Evolutionary conservation across 2,888 invertebrate species (phyloP).

Genomic region (Dyspetes luteomarginatus): DNA sequence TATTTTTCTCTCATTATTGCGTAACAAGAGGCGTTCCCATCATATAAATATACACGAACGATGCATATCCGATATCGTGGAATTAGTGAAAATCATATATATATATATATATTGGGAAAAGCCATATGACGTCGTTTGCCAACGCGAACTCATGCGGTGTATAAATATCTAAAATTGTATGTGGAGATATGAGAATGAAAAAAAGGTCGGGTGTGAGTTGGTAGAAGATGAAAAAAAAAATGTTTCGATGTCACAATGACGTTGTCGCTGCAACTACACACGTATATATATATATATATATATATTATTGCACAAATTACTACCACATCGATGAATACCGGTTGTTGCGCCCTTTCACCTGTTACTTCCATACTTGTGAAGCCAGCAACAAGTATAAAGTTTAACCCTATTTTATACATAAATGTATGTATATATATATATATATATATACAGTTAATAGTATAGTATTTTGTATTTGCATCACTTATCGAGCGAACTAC

Average conservation of each 20-base stretch:
- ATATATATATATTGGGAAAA: not conserved
- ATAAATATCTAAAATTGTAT: too few relatives aligned
- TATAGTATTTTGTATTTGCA: too few relatives aligned
- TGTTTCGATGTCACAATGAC: slow-evolving; percentile 1
- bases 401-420: too few relatives aligned
- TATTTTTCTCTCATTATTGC: slow-evolving; percentile 49
- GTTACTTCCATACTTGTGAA: slow-evolving; percentile 36
- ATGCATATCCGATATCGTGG: not conserved
- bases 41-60: slow-evolving; percentile 6
- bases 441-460: slow-evolving; percentile 14
- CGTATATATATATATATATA: too few relatives aligned
- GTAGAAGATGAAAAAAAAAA: slow-evolving; percentile 1
- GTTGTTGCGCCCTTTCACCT: slow-evolving; percentile 32
- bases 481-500: too few relatives aligned
- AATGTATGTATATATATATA: slow-evolving; percentile 1
- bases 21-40: slow-evolving; percentile 34
- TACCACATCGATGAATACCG: slow-evolving; percentile 35
- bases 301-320: slow-evolving; percentile 28
- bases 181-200: not conserved
- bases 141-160: too few relatives aligned
- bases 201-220: not conserved
- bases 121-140: not conserved
- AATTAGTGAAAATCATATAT: not conserved
- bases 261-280: not conserved
- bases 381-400: slow-evolving; percentile 53